These are phyloP conservation scores for Pissodes strobi DNA, from an alignment of 1,140 invertebrate genomes.

Conservation along the genomic window DNA sequence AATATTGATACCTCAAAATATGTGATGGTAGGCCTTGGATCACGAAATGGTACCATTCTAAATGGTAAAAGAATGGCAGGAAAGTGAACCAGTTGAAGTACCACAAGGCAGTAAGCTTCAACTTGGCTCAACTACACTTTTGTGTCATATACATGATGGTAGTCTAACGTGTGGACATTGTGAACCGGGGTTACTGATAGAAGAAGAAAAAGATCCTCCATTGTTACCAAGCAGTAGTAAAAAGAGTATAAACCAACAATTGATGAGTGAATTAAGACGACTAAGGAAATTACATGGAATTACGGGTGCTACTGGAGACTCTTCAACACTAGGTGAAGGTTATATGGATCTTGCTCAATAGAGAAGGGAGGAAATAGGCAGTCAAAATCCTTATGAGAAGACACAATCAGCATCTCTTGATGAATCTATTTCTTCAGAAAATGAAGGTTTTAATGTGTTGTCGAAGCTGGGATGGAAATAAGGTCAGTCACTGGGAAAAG, in stretches of 20 bases:
- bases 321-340: slow-evolving; percentile 49
- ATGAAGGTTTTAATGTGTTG: too few relatives aligned
- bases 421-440: slow-evolving; percentile 65
- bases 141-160: slow-evolving; percentile 86
- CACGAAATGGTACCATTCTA: slow-evolving; percentile 83
- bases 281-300: slow-evolving; percentile 84
- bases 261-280: slow-evolving; percentile 75
- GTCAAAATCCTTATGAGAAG: slow-evolving; percentile 80
- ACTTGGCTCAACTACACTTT: slow-evolving; percentile 72
- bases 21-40: slow-evolving; percentile 78
- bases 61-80: slow-evolving; percentile 78
- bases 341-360: slow-evolving; percentile 82
- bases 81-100: slow-evolving; percentile 66
- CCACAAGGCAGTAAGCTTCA: slow-evolving; percentile 76
- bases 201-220: slow-evolving; percentile 25
- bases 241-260: slow-evolving; percentile 56
- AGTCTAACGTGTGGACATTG: slow-evolving; percentile 85
- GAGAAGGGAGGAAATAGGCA: slow-evolving; percentile 76
- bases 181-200: slow-evolving; percentile 78
- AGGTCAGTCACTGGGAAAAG: too few relatives aligned
- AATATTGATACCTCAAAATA: slow-evolving; percentile 67
- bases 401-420: slow-evolving; percentile 78
- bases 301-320: slow-evolving; percentile 58
- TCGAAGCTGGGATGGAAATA: too few relatives aligned
- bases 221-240: background rate